Percentiles rank a stretch among this genome's conserved stretches.
phyloP scores from a whole-genome alignment of 2,113 vertebrate species.

The Leptodactylus fuscus region DNA sequence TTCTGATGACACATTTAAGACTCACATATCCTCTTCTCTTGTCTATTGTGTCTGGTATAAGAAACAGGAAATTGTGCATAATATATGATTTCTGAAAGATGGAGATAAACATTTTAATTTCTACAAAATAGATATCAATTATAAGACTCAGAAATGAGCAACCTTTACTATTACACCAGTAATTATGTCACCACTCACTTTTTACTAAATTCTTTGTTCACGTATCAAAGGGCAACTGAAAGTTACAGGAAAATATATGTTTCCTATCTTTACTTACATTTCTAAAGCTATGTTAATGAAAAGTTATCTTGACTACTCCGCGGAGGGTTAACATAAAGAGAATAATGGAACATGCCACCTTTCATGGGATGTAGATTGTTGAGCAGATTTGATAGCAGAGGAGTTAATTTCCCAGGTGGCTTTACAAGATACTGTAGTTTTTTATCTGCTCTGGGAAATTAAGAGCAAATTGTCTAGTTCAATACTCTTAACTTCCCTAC shows the following conservation, averaged over 20 bases:
- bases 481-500: conserved; percentile 78
- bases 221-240: conserved; percentile 68
- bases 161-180: not conserved
- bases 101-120: not conserved
- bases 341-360: conserved; percentile 83
- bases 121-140: not conserved
- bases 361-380: conserved; percentile 78
- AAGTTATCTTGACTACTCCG: conserved; percentile 82
- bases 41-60: not conserved
- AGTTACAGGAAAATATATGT: conserved; percentile 61
- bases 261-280: conserved; percentile 62
- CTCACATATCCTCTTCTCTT: too few relatives aligned
- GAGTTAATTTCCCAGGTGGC: conserved; percentile 98
- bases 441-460: conserved; percentile 87
- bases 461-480: conserved; percentile 85
- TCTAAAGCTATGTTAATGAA: conserved; percentile 72
- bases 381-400: conserved; percentile 81
- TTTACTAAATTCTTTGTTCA: conserved; percentile 13
- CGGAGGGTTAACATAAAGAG: conserved; percentile 78
- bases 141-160: not conserved
- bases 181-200: conserved; percentile 18
- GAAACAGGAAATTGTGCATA: not conserved
- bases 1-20: not conserved
- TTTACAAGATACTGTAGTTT: conserved; percentile 88
- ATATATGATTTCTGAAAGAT: not conserved